Conservation (phyloP, 2,797 vertebrate genomes). For the Oreochromis grahami region DNA sequence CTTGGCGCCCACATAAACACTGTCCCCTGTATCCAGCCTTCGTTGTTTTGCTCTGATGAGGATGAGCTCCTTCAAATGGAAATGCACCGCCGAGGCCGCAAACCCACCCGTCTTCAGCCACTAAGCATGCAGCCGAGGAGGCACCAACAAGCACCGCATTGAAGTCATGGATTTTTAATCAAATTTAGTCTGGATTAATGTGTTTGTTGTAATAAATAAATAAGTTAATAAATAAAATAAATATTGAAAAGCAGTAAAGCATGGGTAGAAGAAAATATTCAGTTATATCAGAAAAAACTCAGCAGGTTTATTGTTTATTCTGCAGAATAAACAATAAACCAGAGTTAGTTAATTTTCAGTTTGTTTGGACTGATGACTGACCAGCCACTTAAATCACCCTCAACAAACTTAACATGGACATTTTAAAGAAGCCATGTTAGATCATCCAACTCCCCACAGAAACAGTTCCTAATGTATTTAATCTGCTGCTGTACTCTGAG, state of each 20-base stretch:
- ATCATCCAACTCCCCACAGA: background rate
- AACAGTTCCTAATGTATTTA: background rate
- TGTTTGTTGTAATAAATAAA: background rate
- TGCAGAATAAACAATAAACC: background rate
- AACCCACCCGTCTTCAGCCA: slow-evolving; percentile 22
- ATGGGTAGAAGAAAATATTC: background rate
- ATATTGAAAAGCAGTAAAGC: background rate
- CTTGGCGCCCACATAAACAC: background rate
- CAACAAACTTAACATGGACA: background rate
- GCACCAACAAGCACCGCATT: background rate
- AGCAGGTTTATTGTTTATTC: background rate
- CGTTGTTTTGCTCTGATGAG: background rate
- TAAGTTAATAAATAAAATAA: background rate
- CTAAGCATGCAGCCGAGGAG: slow-evolving; percentile 11
- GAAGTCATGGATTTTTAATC: background rate
- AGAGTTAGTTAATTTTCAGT: background rate
- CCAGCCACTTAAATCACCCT: background rate
- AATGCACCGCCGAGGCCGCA: background rate
- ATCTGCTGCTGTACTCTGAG: background rate
- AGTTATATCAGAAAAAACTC: background rate
- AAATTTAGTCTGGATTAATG: background rate
- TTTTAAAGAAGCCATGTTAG: background rate
- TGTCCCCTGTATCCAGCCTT: background rate
- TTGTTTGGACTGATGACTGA: background rate
- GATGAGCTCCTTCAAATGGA: background rate